Evolutionary conservation across 2,797 vertebrate species (phyloP).

Genomic region (Lithobates pipiens): DNA sequence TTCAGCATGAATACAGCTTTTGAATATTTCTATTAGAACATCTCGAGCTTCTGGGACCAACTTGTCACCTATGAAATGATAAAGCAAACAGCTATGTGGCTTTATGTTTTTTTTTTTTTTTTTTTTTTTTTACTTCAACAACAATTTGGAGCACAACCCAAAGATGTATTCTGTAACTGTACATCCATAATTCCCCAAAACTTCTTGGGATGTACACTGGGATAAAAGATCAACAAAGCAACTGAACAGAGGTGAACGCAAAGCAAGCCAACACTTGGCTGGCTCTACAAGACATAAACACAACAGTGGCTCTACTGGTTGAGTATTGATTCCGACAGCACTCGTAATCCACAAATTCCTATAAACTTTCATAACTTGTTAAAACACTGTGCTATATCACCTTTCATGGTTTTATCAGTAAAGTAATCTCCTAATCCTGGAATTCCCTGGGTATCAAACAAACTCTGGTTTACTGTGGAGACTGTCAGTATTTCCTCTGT

Average conservation of each 20-base stretch:
- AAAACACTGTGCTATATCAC: slow-evolving; percentile 67
- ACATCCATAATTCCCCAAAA: too few relatives aligned
- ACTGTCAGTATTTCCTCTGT: slow-evolving; percentile 97
- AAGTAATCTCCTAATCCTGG: slow-evolving; percentile 96
- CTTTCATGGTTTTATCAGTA: slow-evolving; percentile 92
- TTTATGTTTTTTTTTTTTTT: too few relatives aligned
- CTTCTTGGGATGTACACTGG: too few relatives aligned
- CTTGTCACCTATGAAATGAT: slow-evolving; percentile 85
- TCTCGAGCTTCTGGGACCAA: slow-evolving; percentile 90
- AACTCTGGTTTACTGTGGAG: slow-evolving; percentile 96
- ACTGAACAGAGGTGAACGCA: background rate
- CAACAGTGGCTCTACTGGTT: too few relatives aligned
- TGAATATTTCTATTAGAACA: slow-evolving; percentile 94
- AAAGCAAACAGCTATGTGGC: background rate
- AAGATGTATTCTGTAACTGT: too few relatives aligned
- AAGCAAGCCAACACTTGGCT: background rate
- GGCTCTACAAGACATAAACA: too few relatives aligned
- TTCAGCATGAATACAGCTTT: slow-evolving; percentile 93
- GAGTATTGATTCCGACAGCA: too few relatives aligned
- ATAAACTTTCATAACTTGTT: too few relatives aligned
- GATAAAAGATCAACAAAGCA: too few relatives aligned
- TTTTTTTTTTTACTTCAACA: too few relatives aligned
- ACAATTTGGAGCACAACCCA: too few relatives aligned
- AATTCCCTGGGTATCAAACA: slow-evolving; percentile 97
- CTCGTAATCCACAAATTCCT: background rate